phyloP scores from a whole-genome alignment of 2,113 vertebrate genomes.

The Fulica atra region DNA sequence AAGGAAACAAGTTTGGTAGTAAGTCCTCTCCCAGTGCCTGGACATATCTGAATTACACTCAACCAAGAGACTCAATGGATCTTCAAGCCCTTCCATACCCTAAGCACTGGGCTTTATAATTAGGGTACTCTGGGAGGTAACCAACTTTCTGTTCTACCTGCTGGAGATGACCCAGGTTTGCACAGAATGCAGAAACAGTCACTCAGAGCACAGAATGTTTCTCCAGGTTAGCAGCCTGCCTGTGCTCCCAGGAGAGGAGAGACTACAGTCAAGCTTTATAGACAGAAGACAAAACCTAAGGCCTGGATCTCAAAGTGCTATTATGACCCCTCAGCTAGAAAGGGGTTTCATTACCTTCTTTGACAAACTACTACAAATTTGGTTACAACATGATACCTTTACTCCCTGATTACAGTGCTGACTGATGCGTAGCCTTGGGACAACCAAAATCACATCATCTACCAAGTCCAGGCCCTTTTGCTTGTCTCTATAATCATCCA shows the following conservation, averaged over 20 bases:
- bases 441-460: not conserved
- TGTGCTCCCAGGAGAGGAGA: not conserved
- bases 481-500: not conserved
- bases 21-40: not conserved
- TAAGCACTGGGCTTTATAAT: not conserved
- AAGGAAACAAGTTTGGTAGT: not conserved
- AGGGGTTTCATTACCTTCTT: not conserved
- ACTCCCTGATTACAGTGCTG: not conserved
- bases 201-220: not conserved
- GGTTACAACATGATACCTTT: not conserved
- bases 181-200: not conserved
- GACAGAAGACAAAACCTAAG: not conserved
- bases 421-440: not conserved
- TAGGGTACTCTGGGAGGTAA: not conserved
- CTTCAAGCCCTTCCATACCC: not conserved
- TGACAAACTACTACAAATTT: not conserved
- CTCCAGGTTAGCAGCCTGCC: not conserved
- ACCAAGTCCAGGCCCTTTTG: not conserved
- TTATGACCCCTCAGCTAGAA: not conserved
- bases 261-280: not conserved
- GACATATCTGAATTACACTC: not conserved
- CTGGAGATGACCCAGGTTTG: not conserved
- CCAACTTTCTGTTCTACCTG: not conserved
- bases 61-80: not conserved
- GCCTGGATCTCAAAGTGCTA: not conserved